phyloP scores from a whole-genome alignment of 2,113 vertebrate genomes.

The Aegithalos caudatus region DNA sequence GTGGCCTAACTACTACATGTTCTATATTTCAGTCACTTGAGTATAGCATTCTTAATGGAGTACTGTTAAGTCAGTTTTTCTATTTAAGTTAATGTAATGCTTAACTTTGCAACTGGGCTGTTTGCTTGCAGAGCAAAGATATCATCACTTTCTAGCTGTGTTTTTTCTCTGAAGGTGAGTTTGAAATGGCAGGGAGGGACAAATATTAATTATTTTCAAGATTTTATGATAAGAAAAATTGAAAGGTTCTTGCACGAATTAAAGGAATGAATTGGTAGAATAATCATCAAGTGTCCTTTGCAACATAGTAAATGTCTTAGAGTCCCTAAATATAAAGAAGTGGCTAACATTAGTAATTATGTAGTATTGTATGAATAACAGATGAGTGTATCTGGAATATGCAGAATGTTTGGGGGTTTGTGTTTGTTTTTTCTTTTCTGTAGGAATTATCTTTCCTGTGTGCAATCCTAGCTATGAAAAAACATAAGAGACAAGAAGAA shows the following conservation, averaged over 20 bases:
- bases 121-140: not conserved
- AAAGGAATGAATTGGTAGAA: not conserved
- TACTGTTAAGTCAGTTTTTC: not conserved
- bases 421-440: not conserved
- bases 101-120: not conserved
- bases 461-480: slow-evolving; percentile 86
- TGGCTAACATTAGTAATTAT: not conserved
- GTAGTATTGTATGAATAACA: not conserved
- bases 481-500: slow-evolving; percentile 79
- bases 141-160: not conserved
- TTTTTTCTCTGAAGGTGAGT: not conserved
- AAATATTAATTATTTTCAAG: not conserved
- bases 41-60: not conserved
- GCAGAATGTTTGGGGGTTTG: not conserved
- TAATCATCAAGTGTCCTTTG: not conserved
- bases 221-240: not conserved
- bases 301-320: not conserved
- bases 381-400: not conserved
- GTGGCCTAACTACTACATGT: not conserved
- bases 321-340: not conserved
- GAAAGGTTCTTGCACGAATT: not conserved
- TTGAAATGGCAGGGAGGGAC: not conserved
- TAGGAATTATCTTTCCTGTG: slow-evolving; percentile 88
- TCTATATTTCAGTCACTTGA: not conserved
- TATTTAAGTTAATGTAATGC: not conserved